Evolutionary conservation across 2,113 vertebrate genomes (phyloP).

Genomic region (Amphiprion percula): DNA sequence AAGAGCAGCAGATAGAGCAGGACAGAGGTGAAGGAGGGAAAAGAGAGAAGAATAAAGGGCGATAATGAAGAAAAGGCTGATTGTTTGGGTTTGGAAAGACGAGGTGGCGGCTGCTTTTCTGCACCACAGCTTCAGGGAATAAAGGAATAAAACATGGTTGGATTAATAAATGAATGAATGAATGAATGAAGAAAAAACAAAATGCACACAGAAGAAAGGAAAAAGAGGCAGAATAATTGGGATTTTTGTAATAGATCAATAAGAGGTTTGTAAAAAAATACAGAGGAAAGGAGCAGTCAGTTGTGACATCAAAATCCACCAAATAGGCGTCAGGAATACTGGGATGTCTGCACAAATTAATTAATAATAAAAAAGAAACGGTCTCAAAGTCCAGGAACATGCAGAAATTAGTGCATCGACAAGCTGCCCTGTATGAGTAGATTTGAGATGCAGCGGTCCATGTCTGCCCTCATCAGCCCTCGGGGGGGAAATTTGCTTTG

Average conservation of each 20-base stretch:
- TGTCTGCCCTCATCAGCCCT: slow-evolving; percentile 65
- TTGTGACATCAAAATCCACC: slow-evolving; percentile 40
- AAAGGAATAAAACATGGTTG: slow-evolving; percentile 36
- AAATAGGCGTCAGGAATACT: slow-evolving; percentile 18
- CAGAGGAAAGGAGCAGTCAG: slow-evolving; percentile 27
- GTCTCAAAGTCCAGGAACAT: slow-evolving; percentile 43
- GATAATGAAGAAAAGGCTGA: slow-evolving; percentile 37
- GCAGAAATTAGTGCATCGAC: slow-evolving; percentile 58
- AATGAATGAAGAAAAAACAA: slow-evolving; percentile 24
- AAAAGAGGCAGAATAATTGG: slow-evolving; percentile 33
- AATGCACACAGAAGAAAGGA: slow-evolving; percentile 14
- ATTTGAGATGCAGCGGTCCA: slow-evolving; percentile 73
- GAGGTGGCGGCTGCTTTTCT: slow-evolving; percentile 19
- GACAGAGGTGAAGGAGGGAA: slow-evolving; percentile 42
- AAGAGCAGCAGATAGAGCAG: slow-evolving; percentile 37
- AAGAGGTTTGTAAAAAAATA: slow-evolving; percentile 17
- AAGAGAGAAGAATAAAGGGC: slow-evolving; percentile 37
- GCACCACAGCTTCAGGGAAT: slow-evolving; percentile 29
- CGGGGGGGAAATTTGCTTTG: slow-evolving; percentile 55
- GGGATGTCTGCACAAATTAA: slow-evolving; percentile 27
- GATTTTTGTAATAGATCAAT: slow-evolving; percentile 31
- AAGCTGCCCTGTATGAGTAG: slow-evolving; percentile 50
- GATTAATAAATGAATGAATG: slow-evolving; percentile 39
- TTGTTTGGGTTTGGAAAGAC: slow-evolving; percentile 33
- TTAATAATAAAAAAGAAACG: slow-evolving; percentile 8